These are phyloP conservation scores for Conger conger DNA, from an alignment of 2,113 vertebrate genomes.

Conservation along the genomic window DNA sequence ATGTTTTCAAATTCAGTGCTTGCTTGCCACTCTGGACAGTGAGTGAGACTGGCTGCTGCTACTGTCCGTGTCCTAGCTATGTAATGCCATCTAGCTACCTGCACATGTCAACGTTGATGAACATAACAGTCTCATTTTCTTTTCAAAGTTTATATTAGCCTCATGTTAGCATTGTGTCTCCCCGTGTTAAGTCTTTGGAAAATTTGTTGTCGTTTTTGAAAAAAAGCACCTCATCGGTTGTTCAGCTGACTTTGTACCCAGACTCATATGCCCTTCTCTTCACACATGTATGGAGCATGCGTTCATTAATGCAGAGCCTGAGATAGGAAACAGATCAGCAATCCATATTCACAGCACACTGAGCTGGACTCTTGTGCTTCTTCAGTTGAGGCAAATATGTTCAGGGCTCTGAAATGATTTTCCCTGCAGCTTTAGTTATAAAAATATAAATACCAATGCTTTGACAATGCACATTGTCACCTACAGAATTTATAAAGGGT, in stretches of 20 bases:
- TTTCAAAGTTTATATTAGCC: too few relatives aligned
- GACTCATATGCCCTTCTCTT: slow-evolving; percentile 64
- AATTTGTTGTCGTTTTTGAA: too few relatives aligned
- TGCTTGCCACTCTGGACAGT: too few relatives aligned
- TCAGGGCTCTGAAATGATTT: not conserved
- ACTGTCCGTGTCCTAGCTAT: too few relatives aligned
- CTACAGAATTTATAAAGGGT: not conserved
- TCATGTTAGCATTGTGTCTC: too few relatives aligned
- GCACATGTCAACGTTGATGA: too few relatives aligned
- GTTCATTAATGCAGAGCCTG: slow-evolving; percentile 33
- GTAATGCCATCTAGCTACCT: too few relatives aligned
- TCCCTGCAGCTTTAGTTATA: slow-evolving; percentile 23
- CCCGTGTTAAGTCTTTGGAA: too few relatives aligned
- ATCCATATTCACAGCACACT: slow-evolving; percentile 52
- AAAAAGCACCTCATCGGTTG: slow-evolving; percentile 51
- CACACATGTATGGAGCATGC: slow-evolving; percentile 57
- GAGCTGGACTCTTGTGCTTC: slow-evolving; percentile 39
- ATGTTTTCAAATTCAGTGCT: too few relatives aligned
- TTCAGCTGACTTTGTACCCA: slow-evolving; percentile 35
- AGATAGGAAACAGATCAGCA: slow-evolving; percentile 50
- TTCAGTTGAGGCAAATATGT: slow-evolving; percentile 40
- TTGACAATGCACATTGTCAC: slow-evolving; percentile 18
- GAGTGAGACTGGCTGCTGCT: too few relatives aligned
- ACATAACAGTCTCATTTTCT: too few relatives aligned
- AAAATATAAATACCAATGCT: not conserved